These are phyloP conservation scores for Cryptus armator DNA, from an alignment of 2,888 invertebrate species.

Conservation along the genomic window DNA sequence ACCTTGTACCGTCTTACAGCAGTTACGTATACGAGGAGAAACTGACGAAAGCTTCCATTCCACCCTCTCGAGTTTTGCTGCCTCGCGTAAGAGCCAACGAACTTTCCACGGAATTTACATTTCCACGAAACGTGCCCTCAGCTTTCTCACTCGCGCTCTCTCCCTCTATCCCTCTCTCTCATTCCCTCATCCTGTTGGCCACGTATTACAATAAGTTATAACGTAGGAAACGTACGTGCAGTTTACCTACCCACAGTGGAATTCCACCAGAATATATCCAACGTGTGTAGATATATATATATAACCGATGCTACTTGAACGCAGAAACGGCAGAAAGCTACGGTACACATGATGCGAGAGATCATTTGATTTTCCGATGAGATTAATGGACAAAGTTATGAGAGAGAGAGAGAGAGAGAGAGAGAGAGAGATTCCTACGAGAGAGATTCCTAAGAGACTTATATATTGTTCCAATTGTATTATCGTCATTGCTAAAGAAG, in stretches of 20 bases:
- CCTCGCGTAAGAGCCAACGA: constrained; percentile 67
- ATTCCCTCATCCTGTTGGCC: constrained; percentile 59
- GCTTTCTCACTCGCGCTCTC: constrained; percentile 60
- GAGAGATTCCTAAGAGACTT: too few species aligned
- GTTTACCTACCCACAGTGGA: constrained; percentile 61
- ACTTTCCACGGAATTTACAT: constrained; percentile 75
- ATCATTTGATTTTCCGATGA: constrained; percentile 44
- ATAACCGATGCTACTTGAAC: constrained; percentile 59
- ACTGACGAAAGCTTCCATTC: constrained; percentile 70
- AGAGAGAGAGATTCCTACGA: too few species aligned
- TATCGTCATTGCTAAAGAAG: background rate
- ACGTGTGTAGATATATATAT: background rate
- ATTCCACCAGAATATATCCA: constrained; percentile 37
- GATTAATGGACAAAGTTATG: constrained; percentile 28
- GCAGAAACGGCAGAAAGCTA: constrained; percentile 62
- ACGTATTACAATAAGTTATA: constrained; percentile 66
- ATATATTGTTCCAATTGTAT: background rate
- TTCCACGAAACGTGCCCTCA: constrained; percentile 68
- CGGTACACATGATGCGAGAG: constrained; percentile 30
- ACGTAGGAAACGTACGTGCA: constrained; percentile 62
- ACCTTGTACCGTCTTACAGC: constrained; percentile 55
- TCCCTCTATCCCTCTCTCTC: constrained; percentile 60
- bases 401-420: background rate
- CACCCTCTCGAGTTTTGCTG: constrained; percentile 68
- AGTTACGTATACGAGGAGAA: constrained; percentile 48